These are phyloP conservation scores for Spisula subtruncata DNA, from an alignment of 2,888 invertebrate genomes.

Conservation along the genomic window DNA sequence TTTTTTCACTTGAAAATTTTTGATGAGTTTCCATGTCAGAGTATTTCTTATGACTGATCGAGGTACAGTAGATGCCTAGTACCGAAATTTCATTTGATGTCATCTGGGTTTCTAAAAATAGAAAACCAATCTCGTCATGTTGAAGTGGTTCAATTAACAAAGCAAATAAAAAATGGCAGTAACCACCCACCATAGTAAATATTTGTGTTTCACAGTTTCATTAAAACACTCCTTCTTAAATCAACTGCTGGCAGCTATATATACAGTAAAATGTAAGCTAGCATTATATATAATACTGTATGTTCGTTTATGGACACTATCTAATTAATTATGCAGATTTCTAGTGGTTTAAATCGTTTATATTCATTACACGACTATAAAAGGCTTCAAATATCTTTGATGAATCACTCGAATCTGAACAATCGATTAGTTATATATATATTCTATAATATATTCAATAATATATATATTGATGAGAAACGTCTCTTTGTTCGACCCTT, in stretches of 20 bases:
- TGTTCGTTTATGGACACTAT: neutral
- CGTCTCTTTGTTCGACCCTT: neutral
- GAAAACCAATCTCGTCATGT: too few relatives aligned
- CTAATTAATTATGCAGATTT: conserved; percentile 21
- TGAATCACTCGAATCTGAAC: neutral
- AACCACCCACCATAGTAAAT: too few relatives aligned
- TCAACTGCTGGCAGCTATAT: neutral
- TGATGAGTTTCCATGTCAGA: too few relatives aligned
- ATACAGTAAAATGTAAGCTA: neutral
- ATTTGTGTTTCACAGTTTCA: neutral
- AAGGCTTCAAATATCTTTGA: neutral
- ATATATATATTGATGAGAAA: too few relatives aligned
- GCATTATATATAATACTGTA: neutral
- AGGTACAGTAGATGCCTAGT: too few relatives aligned
- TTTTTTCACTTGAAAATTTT: too few relatives aligned
- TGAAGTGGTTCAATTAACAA: too few relatives aligned
- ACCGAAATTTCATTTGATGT: too few relatives aligned
- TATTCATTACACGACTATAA: neutral
- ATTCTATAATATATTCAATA: neutral
- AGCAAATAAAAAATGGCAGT: too few relatives aligned
- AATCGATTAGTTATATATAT: neutral
- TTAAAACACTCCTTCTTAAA: neutral
- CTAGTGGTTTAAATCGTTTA: neutral
- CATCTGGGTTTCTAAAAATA: too few relatives aligned
- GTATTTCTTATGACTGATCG: too few relatives aligned